Percentiles rank a stretch among this genome's conserved stretches.
phyloP scores from a whole-genome alignment of 2,888 invertebrate genomes.

The Blastobasis adustella region DNA sequence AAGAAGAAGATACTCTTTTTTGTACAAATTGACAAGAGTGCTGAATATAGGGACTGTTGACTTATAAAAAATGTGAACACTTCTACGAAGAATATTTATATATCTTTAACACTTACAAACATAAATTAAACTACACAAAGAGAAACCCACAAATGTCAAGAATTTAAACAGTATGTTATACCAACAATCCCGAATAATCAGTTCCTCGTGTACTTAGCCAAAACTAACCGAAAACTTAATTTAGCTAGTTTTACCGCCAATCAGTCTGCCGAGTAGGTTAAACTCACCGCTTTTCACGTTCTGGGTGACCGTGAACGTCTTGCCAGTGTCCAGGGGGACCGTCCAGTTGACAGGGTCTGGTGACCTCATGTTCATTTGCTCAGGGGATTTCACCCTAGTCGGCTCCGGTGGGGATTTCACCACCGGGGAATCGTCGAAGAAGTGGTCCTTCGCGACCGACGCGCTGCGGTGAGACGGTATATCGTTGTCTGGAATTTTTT shows the following conservation, averaged over 20 bases:
- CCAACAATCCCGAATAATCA: conserved; percentile 20
- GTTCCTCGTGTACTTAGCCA: conserved; percentile 16
- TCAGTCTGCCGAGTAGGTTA: conserved; percentile 36
- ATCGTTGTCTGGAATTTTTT: conserved; percentile 52
- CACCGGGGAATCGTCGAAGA: conserved; percentile 75
- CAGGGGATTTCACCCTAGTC: conserved; percentile 93
- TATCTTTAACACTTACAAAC: background rate
- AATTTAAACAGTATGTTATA: background rate
- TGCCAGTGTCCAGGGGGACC: conserved; percentile 93
- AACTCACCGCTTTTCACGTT: conserved; percentile 83
- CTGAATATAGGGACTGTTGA: background rate
- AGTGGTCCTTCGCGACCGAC: conserved; percentile 68
- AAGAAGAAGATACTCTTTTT: conserved; percentile 54
- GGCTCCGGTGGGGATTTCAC: conserved; percentile 96
- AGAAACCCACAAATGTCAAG: conserved; percentile 7
- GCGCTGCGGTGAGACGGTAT: conserved; percentile 66
- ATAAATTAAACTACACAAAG: background rate
- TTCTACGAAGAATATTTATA: conserved; percentile 23
- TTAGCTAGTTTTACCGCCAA: conserved; percentile 45
- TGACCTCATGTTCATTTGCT: conserved; percentile 93
- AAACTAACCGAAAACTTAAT: conserved; percentile 19
- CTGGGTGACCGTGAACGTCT: conserved; percentile 94
- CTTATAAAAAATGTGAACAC: conserved; percentile 21
- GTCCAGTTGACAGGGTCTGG: conserved; percentile 97
- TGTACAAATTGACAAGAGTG: conserved; percentile 21